Evolutionary conservation across 2,888 invertebrate species (phyloP).

Genomic region (Reticulitermes lucifugus): DNA sequence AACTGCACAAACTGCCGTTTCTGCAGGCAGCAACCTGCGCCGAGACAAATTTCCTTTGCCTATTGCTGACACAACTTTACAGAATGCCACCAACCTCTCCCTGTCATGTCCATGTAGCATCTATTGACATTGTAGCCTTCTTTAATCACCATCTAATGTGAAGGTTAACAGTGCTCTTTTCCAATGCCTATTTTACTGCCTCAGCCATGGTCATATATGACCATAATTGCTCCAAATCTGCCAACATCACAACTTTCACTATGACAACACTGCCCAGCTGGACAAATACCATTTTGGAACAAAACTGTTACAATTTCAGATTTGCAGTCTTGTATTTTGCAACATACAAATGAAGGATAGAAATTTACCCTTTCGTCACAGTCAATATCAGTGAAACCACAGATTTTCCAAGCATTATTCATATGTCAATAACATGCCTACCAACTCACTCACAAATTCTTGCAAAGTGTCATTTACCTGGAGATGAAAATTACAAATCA

Average conservation of each 20-base stretch:
- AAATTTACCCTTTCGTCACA: background rate
- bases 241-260: background rate
- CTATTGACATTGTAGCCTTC: background rate
- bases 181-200: constrained; percentile 5
- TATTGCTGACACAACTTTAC: background rate
- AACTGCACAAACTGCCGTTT: background rate
- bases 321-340: background rate
- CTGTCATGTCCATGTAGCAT: background rate
- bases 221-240: background rate
- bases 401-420: background rate
- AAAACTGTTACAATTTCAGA: background rate
- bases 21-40: background rate
- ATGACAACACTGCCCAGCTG: background rate
- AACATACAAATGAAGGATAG: background rate
- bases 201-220: background rate
- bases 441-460: background rate
- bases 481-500: background rate
- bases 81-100: background rate
- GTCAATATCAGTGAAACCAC: background rate
- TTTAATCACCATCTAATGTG: background rate
- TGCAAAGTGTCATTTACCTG: background rate
- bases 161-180: background rate
- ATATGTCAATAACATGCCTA: background rate
- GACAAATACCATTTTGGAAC: background rate
- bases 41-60: background rate